These are phyloP conservation scores for Gnatocerus cornutus DNA, from an alignment of 2,888 invertebrate species.

Conservation along the genomic window DNA sequence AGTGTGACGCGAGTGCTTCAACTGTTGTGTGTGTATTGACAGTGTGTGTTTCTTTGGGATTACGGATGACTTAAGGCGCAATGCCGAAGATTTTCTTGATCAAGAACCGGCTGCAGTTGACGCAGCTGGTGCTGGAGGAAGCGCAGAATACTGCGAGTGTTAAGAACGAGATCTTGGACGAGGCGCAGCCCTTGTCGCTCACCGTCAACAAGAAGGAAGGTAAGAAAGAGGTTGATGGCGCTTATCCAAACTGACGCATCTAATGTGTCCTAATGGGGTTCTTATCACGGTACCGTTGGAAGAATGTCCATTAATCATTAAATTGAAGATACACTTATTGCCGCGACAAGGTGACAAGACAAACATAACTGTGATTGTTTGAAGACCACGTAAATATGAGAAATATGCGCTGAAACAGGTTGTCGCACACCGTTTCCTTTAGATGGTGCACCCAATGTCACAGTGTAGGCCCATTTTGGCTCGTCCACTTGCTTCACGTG, in stretches of 20 bases:
- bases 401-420: slow-evolving; percentile 34
- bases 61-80: slow-evolving; percentile 59
- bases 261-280: slow-evolving; percentile 18
- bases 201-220: slow-evolving; percentile 73
- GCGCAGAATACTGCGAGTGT: slow-evolving; percentile 83
- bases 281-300: slow-evolving; percentile 40
- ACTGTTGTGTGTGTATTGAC: slow-evolving; percentile 35
- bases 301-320: slow-evolving; percentile 39
- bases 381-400: slow-evolving; percentile 11
- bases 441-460: slow-evolving; percentile 35
- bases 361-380: slow-evolving; percentile 27
- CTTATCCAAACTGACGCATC: slow-evolving; percentile 7
- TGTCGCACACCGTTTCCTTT: slow-evolving; percentile 15
- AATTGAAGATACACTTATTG: slow-evolving; percentile 3
- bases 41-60: slow-evolving; percentile 46
- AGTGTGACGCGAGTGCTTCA: slow-evolving; percentile 24
- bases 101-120: slow-evolving; percentile 92
- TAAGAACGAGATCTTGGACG: slow-evolving; percentile 74
- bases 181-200: slow-evolving; percentile 76
- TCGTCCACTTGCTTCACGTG: slow-evolving; percentile 32
- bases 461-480: slow-evolving; percentile 32
- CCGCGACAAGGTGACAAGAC: background rate
- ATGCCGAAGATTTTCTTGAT: slow-evolving; percentile 97
- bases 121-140: slow-evolving; percentile 88
- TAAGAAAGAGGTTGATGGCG: slow-evolving; percentile 58